Conservation (phyloP, 2,888 invertebrate species). For the Sylvicola cinctus region DNA sequence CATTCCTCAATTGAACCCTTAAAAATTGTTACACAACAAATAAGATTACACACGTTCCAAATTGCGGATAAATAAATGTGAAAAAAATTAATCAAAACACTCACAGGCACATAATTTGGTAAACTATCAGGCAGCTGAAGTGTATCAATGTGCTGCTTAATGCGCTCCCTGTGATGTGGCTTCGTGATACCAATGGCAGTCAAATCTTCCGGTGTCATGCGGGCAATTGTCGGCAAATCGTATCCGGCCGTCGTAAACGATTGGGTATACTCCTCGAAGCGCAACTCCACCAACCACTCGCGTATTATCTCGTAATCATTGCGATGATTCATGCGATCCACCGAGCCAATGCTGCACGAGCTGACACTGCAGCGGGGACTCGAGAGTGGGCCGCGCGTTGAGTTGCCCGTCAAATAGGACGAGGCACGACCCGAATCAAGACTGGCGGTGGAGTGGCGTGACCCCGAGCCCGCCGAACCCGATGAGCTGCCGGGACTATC, state of each 20-base stretch:
- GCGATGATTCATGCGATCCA: constrained; percentile 55
- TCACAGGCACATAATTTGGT: constrained; percentile 83
- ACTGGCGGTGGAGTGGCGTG: constrained; percentile 67
- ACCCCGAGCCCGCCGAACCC: constrained; percentile 70
- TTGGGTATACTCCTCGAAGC: constrained; percentile 88
- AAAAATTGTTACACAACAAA: constrained; percentile 10
- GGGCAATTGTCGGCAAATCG: constrained; percentile 92
- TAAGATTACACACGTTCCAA: constrained; percentile 5
- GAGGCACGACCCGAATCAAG: constrained; percentile 85
- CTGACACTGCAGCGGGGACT: constrained; percentile 54
- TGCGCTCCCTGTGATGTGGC: constrained; percentile 86
- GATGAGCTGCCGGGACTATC: constrained; percentile 81
- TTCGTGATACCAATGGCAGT: constrained; percentile 85
- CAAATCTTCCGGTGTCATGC: constrained; percentile 95
- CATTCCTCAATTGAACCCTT: constrained; percentile 89
- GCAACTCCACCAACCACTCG: constrained; percentile 80
- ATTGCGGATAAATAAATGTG: constrained; percentile 1
- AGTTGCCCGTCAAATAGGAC: constrained; percentile 34
- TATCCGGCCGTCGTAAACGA: constrained; percentile 90
- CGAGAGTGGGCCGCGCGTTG: constrained; percentile 28
- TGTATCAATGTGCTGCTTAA: constrained; percentile 91
- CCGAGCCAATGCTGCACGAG: constrained; percentile 53
- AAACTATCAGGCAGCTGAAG: constrained; percentile 85
- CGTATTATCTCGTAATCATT: constrained; percentile 85
- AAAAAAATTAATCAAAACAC: constrained; percentile 12